phyloP scores from a whole-genome alignment of 2,888 invertebrate genomes.

The Drosophila stalkeri region DNA sequence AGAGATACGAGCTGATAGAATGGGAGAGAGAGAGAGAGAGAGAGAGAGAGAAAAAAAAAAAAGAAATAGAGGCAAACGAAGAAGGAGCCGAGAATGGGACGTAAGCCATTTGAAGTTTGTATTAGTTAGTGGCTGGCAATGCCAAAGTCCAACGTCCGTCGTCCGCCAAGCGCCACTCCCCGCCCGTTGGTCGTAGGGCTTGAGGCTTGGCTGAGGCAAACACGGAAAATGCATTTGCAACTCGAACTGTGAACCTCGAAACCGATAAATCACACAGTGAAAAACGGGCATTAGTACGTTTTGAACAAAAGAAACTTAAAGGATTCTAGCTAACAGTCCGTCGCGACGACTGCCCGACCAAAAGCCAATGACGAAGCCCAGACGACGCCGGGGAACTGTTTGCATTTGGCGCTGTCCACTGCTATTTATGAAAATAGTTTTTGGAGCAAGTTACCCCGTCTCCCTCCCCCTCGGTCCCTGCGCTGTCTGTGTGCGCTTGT shows the following conservation, averaged over 20 bases:
- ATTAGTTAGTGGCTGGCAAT: conserved; percentile 58
- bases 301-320: conserved; percentile 76
- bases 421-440: conserved; percentile 80
- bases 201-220: conserved; percentile 45
- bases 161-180: neutral
- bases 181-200: conserved; percentile 14
- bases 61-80: neutral
- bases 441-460: conserved; percentile 47
- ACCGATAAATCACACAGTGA: conserved; percentile 82
- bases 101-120: conserved; percentile 70
- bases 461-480: neutral
- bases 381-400: conserved; percentile 59
- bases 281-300: conserved; percentile 80
- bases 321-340: conserved; percentile 68
- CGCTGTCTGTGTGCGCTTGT: conserved; percentile 10
- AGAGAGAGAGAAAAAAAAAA: no score
- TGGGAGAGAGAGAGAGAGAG: no score
- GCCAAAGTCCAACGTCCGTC: conserved; percentile 27
- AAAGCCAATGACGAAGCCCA: conserved; percentile 54
- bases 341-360: conserved; percentile 31
- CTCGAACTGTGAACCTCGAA: conserved; percentile 79
- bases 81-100: conserved; percentile 34
- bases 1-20: conserved; percentile 22
- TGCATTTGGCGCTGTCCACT: conserved; percentile 61
- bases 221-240: conserved; percentile 81